These are phyloP conservation scores for Cenopis cana DNA, from an alignment of 2,888 invertebrate species.

Conservation along the genomic window DNA sequence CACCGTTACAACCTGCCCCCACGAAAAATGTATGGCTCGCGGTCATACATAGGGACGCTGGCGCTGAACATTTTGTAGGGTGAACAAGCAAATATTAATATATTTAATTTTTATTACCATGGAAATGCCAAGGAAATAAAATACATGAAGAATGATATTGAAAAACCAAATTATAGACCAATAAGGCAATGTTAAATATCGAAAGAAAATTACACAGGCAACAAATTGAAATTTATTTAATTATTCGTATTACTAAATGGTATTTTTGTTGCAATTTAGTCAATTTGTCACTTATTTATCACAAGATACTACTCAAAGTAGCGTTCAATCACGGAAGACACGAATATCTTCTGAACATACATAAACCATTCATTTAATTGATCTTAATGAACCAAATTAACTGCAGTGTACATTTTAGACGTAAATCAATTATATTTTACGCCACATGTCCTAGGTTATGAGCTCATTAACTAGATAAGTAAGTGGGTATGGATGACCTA, in stretches of 20 bases:
- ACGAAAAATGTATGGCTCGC: conserved; percentile 5
- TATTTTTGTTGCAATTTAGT: too few species aligned
- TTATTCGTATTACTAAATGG: too few species aligned
- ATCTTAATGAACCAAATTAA: conserved; percentile 52
- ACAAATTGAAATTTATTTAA: too few species aligned
- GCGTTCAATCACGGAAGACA: conserved; percentile 7
- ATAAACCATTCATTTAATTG: conserved; percentile 20
- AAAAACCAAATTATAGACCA: too few species aligned
- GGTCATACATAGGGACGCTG: background rate
- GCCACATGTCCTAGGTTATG: conserved; percentile 47
- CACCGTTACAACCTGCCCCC: conserved; percentile 4
- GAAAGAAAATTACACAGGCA: too few species aligned
- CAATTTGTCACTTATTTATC: conserved; percentile 1
- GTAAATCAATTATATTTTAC: conserved; percentile 60
- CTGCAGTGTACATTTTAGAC: conserved; percentile 53
- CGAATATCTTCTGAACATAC: conserved; percentile 1
- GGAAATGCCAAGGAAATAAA: too few species aligned
- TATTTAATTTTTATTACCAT: too few species aligned
- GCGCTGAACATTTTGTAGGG: background rate
- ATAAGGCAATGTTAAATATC: too few species aligned
- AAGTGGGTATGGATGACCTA: conserved; percentile 34
- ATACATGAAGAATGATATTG: too few species aligned
- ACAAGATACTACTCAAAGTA: background rate
- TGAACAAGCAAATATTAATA: background rate
- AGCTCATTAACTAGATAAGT: conserved; percentile 47